Base-by-base conservation (phyloP, 2,797 vertebrate species). In the Scarus forsteni region DNA sequence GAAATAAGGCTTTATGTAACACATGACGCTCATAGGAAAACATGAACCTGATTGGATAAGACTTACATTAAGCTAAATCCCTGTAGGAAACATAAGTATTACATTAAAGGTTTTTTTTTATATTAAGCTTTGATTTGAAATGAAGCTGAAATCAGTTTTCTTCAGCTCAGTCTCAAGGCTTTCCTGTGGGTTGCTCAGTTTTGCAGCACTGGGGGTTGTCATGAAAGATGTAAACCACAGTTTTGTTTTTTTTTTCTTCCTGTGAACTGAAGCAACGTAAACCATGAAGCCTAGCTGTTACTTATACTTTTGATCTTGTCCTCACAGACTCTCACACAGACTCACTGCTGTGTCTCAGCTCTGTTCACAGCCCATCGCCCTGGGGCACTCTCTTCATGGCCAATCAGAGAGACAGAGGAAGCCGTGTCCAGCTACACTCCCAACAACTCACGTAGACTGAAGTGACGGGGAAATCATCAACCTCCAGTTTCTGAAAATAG, bases 401-500 rank as follows among this genome's bases (percentile, higher is more conserved):
- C 93, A 93, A 93, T 93, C 89, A 82, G 75, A 86, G 42, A 80
- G 66, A 79, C 78, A 86, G 91, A 93, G 93, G 93, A 95, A 93
- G 77, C 80, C 12, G 59, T 60, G 61, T 75, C 74, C 49, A 67
- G 51, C 50, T 74, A 63, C 81, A 71, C 84, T 70, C 65, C 79
- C 79, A 50, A 8, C 58, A 63, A 70, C 72, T 86, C 72, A 49
- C 73, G 80, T 60, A 69, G 75, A 79, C 81, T 36, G 55, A 70
- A 74, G 79, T 55, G 65, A 66, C 63, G 58, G 68, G 51, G 34
- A 70, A 85, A 60, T 73, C 54, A 70, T 82, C 81, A 58, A 27
- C 27, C 27, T 67, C 60, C 3, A 50, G 75, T 66, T 39, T 52
- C 36, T 80, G 70, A 85, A 10, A 70, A 50, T 44, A 67, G 38